Percentiles rank a stretch among this genome's conserved stretches.
Conservation (phyloP, 1,140 invertebrate genomes). For the Copidosoma floridanum region DNA sequence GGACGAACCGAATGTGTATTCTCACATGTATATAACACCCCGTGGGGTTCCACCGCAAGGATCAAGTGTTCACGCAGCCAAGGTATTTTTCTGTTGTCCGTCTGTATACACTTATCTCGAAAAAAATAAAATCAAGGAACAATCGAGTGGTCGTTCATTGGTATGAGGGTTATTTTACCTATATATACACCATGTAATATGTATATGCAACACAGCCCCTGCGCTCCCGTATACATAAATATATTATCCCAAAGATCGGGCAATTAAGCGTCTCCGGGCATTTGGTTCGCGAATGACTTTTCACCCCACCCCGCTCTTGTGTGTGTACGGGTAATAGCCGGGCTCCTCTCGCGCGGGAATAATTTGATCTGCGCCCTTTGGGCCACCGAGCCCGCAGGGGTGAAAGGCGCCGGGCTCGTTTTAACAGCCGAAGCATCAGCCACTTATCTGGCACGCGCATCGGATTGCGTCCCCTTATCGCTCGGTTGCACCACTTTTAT, state of each 20-base stretch:
- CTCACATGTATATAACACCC: too few species aligned
- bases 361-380: slow-evolving; percentile 50
- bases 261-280: slow-evolving; percentile 41
- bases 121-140: too few species aligned
- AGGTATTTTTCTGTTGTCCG: too few species aligned
- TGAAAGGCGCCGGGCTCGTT: neutral
- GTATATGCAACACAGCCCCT: too few species aligned
- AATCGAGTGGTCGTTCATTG: too few species aligned
- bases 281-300: slow-evolving; percentile 51
- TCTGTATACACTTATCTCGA: too few species aligned
- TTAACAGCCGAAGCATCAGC: slow-evolving; percentile 43
- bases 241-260: neutral
- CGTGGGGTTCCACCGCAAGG: too few species aligned
- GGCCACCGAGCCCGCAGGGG: neutral
- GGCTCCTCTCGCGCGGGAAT: slow-evolving; percentile 30
- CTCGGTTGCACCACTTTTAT: slow-evolving; percentile 52
- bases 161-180: too few species aligned
- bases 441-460: slow-evolving; percentile 59
- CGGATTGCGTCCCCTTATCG: slow-evolving; percentile 57
- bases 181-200: too few species aligned
- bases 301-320: slow-evolving; percentile 27
- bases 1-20: too few species aligned
- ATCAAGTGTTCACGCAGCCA: too few species aligned
- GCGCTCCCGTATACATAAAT: neutral
- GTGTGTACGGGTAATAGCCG: neutral